Conservation (phyloP, 2,797 vertebrate genomes). For the Pitangus sulphuratus region DNA sequence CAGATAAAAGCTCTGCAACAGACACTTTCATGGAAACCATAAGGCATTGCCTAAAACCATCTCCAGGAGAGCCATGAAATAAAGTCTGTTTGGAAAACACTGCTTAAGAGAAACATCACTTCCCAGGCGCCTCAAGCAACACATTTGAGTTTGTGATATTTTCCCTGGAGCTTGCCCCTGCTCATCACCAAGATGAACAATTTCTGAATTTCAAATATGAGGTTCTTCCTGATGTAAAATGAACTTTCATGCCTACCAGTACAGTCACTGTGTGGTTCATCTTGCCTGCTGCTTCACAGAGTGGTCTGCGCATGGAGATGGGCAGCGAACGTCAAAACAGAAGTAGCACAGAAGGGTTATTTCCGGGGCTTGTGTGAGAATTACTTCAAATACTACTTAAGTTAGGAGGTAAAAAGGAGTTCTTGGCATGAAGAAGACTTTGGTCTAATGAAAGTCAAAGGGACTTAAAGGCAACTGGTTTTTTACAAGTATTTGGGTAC, state of each 20-base stretch:
- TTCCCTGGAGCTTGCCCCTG: not conserved
- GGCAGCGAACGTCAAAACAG: not conserved
- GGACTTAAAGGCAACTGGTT: not conserved
- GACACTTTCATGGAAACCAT: not conserved
- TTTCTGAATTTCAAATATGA: constrained; percentile 33
- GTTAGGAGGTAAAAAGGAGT: not conserved
- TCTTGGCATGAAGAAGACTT: not conserved
- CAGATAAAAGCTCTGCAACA: constrained; percentile 1
- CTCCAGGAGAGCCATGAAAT: not conserved
- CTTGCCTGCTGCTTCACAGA: not conserved
- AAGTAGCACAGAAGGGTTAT: not conserved
- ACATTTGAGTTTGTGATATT: not conserved
- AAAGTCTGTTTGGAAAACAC: constrained; percentile 30
- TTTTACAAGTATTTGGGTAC: not conserved
- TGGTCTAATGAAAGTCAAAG: not conserved
- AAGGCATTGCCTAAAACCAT: constrained; percentile 12
- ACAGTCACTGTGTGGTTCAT: not conserved
- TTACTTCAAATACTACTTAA: not conserved
- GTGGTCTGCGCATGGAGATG: fast-evolving
- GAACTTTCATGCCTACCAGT: not conserved
- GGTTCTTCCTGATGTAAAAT: not conserved
- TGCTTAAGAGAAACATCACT: not conserved
- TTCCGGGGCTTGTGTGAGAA: not conserved
- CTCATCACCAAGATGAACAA: constrained; percentile 18
- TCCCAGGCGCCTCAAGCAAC: not conserved